Evolutionary conservation across 1,140 invertebrate species (phyloP), one percentile per base, ranked within the genome.

Genomic region (Radopholus similis): DNA sequence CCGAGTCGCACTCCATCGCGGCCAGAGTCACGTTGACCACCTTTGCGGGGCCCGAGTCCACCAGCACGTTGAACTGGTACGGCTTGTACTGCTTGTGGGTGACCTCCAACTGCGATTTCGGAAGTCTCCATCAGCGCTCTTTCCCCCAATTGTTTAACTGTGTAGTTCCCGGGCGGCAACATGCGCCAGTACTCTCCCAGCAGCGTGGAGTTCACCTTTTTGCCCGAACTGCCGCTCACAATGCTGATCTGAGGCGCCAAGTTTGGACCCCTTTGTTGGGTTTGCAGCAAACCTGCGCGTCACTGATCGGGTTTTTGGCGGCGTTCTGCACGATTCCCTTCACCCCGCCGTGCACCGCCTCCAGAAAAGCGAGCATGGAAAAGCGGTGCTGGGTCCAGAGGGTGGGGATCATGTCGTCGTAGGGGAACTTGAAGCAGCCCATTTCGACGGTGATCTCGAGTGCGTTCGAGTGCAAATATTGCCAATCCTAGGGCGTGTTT

Each of bases 401-500:
- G 1, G 84, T 83, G 0, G 88, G 87, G 15, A 98, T 81, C 67
- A 93, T 87, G 4, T 83, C 83, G 2, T 88, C 87, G 23, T 83
- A 83, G 0, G 95, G 95, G 80, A 89, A 97, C 84, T 98, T 98
- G 70, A 87, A 87, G 83, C 95, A 98, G 26, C 94, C 90, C 55
- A 97, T 84, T 84, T 98, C 95, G 8, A 98, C 80, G 0, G 95
- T 97, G 0, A 97, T 86, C 83, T 97, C 95, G 85, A 96, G 90
- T 76, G 90, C 92, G 76, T 92, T 95, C 15, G 91, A 90, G 66
- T 90, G 85, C 0, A 95, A 71, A 81, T 98, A 98, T 85, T 95
- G 97, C 88, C 91, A 98, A 83, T 98, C 95, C 70, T 72, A 58
- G 18, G 54, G 28, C n/a, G 32, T 57, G 18, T 11, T 38, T 57